Percentiles rank a stretch among this genome's conserved stretches.
phyloP scores from a whole-genome alignment of 2,113 vertebrate species.

The Halichoerus grypus region DNA sequence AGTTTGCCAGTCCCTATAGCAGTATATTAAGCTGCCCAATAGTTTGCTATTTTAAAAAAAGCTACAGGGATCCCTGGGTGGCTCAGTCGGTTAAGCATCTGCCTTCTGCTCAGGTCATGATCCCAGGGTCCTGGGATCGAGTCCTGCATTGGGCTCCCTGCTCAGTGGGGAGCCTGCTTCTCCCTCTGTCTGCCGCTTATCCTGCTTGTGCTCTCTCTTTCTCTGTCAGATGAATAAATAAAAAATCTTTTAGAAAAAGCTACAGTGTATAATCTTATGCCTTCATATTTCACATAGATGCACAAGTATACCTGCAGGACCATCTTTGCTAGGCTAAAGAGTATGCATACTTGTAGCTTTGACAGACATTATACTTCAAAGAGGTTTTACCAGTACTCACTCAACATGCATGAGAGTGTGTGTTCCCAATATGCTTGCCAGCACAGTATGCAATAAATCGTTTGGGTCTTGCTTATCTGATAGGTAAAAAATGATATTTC shows the following conservation, averaged over 20 bases:
- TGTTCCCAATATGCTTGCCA: not conserved
- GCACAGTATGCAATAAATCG: not conserved
- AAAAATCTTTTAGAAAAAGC: not conserved
- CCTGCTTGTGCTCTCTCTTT: not conserved
- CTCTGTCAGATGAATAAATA: not conserved
- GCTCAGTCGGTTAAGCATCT: not conserved
- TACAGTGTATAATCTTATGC: not conserved
- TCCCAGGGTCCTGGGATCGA: not conserved
- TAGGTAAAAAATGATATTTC: constrained; percentile 59
- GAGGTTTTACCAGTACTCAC: not conserved
- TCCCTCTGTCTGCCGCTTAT: not conserved
- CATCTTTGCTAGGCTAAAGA: constrained; percentile 9
- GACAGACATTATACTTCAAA: not conserved
- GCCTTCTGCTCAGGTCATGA: not conserved
- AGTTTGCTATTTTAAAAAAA: not conserved
- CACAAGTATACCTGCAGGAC: not conserved
- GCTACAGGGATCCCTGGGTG: not conserved
- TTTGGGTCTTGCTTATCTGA: constrained; percentile 24
- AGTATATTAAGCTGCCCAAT: not conserved
- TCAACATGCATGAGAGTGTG: not conserved
- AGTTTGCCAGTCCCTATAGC: not conserved
- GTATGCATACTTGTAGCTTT: not conserved
- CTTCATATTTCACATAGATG: not conserved
- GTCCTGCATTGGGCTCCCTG: not conserved
- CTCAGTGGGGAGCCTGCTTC: not conserved